Evolutionary conservation across 2,797 vertebrate genomes (phyloP), one percentile per base, ranked within the genome.

Genomic region (Pangasius macronema): DNA sequence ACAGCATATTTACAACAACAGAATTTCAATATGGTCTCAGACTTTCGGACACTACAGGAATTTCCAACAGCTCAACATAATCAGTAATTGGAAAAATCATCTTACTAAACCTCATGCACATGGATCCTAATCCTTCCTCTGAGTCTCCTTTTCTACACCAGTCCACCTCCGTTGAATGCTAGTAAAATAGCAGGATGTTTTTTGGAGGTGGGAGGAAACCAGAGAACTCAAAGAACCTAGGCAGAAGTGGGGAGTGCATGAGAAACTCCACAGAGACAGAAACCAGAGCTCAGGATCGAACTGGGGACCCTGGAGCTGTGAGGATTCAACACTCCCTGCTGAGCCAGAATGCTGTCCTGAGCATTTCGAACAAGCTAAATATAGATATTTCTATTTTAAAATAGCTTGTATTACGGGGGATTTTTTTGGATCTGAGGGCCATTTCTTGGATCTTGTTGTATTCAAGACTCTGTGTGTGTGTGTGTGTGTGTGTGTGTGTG

Each of bases 221-320:
- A 14, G 27, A 49, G 72, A 75, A 75, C 22, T 46, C 27, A 14
- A 49, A 27, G 46, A 75, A 5, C 46, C 73, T 51, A 76, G 13
- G 27, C 73, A 51, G 46, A 53, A 77, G 22, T 3, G 18, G 14
- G 1, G 51, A 77, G n/a, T 33, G 14, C 16, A 33, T 33, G 75
- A 53, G 14, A 77, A 53, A 77, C 70, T 13, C 39, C 20, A 46
- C 20, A 33, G n/a, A 18, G 46, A 30, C 2, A 13, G 55, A 39
- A 59, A 81, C 55, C 8, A 39, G 57, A 81, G 57, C 79, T 81
- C 22, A 18, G 75, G 30, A 81, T 22, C 3, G 10, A 61, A 61
- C 79, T 61, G 30, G 55, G 36, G 57, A 36, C 33, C 55, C 79
- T 59, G 79, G 39, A 61, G 53, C 55, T 81, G 55, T 81, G 79